Base-by-base conservation (phyloP, 2,113 vertebrate species). In the Synchiropus splendidus region DNA sequence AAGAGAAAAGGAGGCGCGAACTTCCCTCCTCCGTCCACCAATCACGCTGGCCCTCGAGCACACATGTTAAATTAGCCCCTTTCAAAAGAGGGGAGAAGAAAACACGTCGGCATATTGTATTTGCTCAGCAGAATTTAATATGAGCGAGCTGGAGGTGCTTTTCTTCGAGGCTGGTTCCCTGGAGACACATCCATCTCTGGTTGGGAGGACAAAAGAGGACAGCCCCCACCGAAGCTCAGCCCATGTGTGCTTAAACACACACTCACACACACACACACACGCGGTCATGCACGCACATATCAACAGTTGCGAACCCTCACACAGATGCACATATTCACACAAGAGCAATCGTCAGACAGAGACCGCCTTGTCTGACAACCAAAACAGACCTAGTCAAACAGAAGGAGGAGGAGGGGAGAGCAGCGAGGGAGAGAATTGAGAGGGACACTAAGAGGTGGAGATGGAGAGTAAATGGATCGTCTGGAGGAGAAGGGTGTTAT, bases 101-200 rank as follows among this genome's bases (percentile, higher is more conserved):
- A 41, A 44, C 58, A 73, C 53, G 53, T 66, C 60, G 67, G 51
- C 50, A 45, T 70, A 75, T 79, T 83, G 70, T 79, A 81, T 84
- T 84, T 83, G 82, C 79, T 79, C 79, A 82, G 81, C 83, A 85
- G 75, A 85, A 85, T 85, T 80, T 81, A 82, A 81, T 85, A 80
- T 81, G 78, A 77, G 67, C 30, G 39, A 74, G 67, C 64, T 74
- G 53, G 75, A 73, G 74, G 76, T 78, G 75, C 78, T 82, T 81
- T 79, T 80, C 74, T 80, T 78, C 61, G 64, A 48, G 64, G 64
- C 67, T 65, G 68, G 76, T 67, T 74, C 84, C 77, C 83, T 66
- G 55, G 81, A 83, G 82, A 80, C 77, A 75, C 79, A 84, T 84
- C 79, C 80, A 83, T 84, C 82, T 84, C 74, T 60, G 53, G 71